Conservation (phyloP, 2,797 vertebrate species). For the Aselliscus stoliczkanus region DNA sequence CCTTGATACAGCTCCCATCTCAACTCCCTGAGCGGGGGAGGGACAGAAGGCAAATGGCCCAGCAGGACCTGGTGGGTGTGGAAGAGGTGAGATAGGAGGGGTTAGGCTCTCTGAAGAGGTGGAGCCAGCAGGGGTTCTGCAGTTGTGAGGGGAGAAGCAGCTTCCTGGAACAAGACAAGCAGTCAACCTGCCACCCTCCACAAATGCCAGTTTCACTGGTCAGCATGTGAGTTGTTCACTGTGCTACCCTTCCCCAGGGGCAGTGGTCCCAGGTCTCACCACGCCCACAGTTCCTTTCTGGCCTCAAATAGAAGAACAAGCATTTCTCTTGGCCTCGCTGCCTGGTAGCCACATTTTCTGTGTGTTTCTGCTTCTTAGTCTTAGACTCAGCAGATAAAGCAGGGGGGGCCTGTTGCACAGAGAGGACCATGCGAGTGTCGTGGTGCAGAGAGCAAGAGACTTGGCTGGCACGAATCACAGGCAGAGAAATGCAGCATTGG, state of each 20-base stretch:
- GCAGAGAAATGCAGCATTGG: neutral
- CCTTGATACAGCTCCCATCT: neutral
- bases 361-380: neutral
- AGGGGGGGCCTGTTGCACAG: neutral
- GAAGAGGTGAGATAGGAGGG: neutral
- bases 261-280: neutral
- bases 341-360: neutral
- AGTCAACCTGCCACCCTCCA: neutral
- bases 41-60: too few species aligned
- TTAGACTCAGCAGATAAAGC: neutral
- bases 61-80: too few species aligned
- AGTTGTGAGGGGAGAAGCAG: too few species aligned
- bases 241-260: neutral
- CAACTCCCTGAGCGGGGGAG: accelerated
- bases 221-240: accelerated
- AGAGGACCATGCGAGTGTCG: accelerated
- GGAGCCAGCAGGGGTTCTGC: accelerated
- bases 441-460: accelerated
- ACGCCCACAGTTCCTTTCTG: neutral
- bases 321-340: neutral
- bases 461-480: accelerated
- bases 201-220: neutral
- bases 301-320: neutral
- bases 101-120: neutral
- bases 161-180: neutral